Conservation (phyloP, 2,888 invertebrate genomes). For the Caenorhabditis sp. region DNA sequence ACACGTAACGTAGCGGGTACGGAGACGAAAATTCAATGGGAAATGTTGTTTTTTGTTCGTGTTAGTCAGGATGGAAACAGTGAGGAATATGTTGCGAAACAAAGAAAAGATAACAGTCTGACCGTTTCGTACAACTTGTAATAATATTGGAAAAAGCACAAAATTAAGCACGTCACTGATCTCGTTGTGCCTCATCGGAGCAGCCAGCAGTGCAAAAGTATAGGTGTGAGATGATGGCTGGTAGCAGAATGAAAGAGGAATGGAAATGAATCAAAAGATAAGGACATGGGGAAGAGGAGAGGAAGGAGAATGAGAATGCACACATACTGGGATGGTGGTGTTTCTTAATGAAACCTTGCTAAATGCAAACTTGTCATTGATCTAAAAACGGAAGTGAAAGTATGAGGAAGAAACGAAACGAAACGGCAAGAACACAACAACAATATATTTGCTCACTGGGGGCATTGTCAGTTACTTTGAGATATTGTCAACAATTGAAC, state of each 20-base stretch:
- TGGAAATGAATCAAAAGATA: background rate
- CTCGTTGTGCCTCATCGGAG: too few species aligned
- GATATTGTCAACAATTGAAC: background rate
- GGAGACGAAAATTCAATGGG: background rate
- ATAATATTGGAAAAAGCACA: background rate
- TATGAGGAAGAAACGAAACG: background rate
- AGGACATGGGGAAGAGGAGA: too few species aligned
- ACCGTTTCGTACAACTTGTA: background rate
- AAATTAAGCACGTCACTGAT: background rate
- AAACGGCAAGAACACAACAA: background rate
- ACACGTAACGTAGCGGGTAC: background rate
- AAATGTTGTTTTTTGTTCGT: background rate
- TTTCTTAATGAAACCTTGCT: too few species aligned
- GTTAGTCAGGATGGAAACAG: background rate
- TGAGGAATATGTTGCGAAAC: background rate
- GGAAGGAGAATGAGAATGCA: too few species aligned
- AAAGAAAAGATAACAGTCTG: background rate
- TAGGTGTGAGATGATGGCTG: background rate
- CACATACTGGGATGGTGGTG: too few species aligned
- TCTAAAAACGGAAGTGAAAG: conserved; percentile 8
- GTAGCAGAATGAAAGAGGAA: background rate
- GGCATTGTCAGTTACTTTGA: conserved; percentile 5
- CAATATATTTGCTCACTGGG: background rate
- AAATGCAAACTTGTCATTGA: background rate
- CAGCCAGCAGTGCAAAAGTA: background rate